A percentile compares a stretch with the other conserved stretches of the same genome.
These are phyloP conservation scores for Aricia artaxerxes DNA, from an alignment of 2,888 invertebrate genomes.

Conservation along the genomic window DNA sequence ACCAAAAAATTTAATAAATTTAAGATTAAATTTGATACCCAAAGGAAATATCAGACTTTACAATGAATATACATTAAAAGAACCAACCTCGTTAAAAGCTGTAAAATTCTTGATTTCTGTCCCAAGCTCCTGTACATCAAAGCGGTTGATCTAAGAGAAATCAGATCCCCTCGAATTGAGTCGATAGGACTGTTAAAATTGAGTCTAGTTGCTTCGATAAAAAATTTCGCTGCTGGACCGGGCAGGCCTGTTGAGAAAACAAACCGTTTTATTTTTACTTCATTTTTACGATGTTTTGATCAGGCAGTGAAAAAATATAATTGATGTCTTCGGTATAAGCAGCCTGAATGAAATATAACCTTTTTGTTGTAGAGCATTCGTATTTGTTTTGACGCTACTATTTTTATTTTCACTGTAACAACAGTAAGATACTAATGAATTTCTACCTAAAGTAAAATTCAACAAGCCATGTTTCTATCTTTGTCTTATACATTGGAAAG, in stretches of 20 bases:
- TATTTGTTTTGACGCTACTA: not conserved
- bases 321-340: not conserved
- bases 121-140: conserved; percentile 83
- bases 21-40: not conserved
- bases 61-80: not conserved
- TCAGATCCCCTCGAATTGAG: conserved; percentile 79
- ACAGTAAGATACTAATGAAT: no score
- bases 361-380: not conserved
- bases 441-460: no score
- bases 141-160: conserved; percentile 82
- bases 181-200: conserved; percentile 59
- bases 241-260: conserved; percentile 54
- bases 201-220: conserved; percentile 68
- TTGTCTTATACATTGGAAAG: no score
- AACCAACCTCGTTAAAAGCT: conserved; percentile 83
- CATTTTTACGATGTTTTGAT: conserved; percentile 18
- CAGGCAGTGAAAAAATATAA: not conserved
- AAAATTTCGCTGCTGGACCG: conserved; percentile 62
- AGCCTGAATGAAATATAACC: not conserved
- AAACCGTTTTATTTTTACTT: conserved; percentile 21
- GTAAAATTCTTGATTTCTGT: conserved; percentile 84
- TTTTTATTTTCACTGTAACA: not conserved
- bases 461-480: no score
- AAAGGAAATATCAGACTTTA: not conserved
- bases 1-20: not conserved